A percentile compares a stretch with the other conserved stretches of the same genome.
phyloP scores from a whole-genome alignment of 2,113 vertebrate genomes.

The Anseranas semipalmata region DNA sequence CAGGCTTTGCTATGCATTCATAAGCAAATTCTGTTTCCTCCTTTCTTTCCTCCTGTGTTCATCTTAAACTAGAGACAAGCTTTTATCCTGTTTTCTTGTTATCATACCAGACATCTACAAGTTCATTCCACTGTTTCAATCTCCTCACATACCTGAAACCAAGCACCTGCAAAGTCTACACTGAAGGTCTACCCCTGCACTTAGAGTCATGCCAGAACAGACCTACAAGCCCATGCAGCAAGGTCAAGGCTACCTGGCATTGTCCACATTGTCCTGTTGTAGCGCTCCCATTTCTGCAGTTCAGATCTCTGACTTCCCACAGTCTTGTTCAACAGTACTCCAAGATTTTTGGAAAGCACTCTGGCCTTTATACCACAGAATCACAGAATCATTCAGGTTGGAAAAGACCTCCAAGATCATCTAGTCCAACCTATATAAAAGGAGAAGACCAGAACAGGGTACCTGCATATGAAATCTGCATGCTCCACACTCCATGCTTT shows the following conservation, averaged over 20 bases:
- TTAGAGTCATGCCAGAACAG: background rate
- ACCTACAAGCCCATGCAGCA: background rate
- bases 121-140: background rate
- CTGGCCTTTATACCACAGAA: background rate
- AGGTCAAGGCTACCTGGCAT: background rate
- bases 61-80: background rate
- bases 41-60: background rate
- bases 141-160: background rate
- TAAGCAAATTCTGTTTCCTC: conserved; percentile 20
- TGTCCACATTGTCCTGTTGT: fast-evolving
- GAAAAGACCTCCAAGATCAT: too few species aligned
- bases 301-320: background rate
- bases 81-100: background rate
- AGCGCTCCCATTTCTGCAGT: background rate
- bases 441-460: background rate
- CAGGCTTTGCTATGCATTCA: conserved; percentile 16
- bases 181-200: background rate
- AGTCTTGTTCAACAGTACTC: background rate
- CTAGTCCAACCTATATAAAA: background rate
- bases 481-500: background rate
- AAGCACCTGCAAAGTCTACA: background rate
- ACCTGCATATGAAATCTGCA: background rate
- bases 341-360: background rate
- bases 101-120: background rate
- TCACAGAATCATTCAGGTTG: too few species aligned